phyloP scores from a whole-genome alignment of 2,888 invertebrate genomes.

The Merodon equestris region DNA sequence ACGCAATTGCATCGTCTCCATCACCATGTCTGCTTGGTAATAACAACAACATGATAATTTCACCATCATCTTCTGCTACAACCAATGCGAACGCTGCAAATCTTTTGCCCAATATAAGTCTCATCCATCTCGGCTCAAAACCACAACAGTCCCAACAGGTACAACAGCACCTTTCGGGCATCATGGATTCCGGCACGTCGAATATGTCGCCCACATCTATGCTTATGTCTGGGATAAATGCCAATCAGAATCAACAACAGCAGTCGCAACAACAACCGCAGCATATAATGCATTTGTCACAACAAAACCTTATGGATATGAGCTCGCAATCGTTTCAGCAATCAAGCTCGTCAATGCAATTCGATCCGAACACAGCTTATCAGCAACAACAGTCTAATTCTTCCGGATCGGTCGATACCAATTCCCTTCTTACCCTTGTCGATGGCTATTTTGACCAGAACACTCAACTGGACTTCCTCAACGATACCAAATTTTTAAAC shows the following conservation, averaged over 20 bases:
- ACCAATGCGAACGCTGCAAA: slow-evolving; percentile 25
- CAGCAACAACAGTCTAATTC: slow-evolving; percentile 31
- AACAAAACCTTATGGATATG: slow-evolving; percentile 41
- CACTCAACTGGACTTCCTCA: slow-evolving; percentile 73
- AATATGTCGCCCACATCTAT: slow-evolving; percentile 22
- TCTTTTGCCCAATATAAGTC: slow-evolving; percentile 53
- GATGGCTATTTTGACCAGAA: slow-evolving; percentile 60
- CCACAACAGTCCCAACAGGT: slow-evolving; percentile 38
- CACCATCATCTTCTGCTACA: slow-evolving; percentile 30
- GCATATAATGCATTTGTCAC: slow-evolving; percentile 35
- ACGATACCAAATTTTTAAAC: slow-evolving; percentile 75
- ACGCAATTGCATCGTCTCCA: slow-evolving; percentile 9
- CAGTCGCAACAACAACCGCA: slow-evolving; percentile 37
- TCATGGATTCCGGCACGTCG: slow-evolving; percentile 14
- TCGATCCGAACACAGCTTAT: slow-evolving; percentile 30
- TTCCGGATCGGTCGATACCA: slow-evolving; percentile 73
- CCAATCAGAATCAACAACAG: slow-evolving; percentile 23
- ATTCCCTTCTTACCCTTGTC: slow-evolving; percentile 75
- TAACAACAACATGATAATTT: slow-evolving; percentile 43
- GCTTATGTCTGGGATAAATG: slow-evolving; percentile 9
- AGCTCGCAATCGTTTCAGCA: slow-evolving; percentile 43
- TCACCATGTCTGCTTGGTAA: slow-evolving; percentile 34
- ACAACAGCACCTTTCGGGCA: slow-evolving; percentile 20
- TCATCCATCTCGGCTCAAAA: slow-evolving; percentile 46
- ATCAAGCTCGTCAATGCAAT: slow-evolving; percentile 21